These are phyloP conservation scores for Pantherophis guttatus DNA, from an alignment of 2,113 vertebrate species.

Conservation along the genomic window DNA sequence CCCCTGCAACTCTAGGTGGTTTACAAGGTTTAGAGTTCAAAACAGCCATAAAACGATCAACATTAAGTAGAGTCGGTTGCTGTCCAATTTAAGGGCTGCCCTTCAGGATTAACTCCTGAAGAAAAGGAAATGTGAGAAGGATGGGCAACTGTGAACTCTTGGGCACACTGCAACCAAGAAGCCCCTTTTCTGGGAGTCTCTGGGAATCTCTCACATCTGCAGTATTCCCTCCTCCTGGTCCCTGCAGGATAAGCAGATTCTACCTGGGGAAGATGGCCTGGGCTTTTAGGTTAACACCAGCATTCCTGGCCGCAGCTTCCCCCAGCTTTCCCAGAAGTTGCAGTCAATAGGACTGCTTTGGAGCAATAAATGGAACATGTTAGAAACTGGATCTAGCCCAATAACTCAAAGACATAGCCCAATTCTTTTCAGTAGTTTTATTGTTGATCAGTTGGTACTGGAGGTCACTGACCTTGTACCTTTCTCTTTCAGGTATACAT, in stretches of 20 bases:
- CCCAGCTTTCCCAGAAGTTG: not conserved
- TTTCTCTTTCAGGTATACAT: too few species aligned
- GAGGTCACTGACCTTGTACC: too few species aligned
- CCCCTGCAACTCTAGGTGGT: not conserved
- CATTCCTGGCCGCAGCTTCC: not conserved
- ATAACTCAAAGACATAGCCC: too few species aligned
- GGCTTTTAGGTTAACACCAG: not conserved
- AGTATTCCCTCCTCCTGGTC: not conserved
- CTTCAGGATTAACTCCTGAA: not conserved
- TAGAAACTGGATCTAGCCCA: too few species aligned
- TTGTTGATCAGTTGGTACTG: too few species aligned
- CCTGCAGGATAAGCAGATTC: not conserved
- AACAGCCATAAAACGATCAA: not conserved
- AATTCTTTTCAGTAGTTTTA: too few species aligned
- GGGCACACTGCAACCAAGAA: not conserved
- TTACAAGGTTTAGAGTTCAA: not conserved
- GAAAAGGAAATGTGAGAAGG: not conserved
- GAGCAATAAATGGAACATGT: not conserved
- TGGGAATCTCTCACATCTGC: not conserved
- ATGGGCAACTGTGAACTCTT: not conserved
- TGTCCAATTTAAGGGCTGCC: not conserved
- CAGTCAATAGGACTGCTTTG: not conserved
- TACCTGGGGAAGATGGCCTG: not conserved
- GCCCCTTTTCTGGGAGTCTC: not conserved
- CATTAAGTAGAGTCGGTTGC: not conserved